Conservation (phyloP, 2,888 invertebrate species). For the Orthosia cruda region DNA sequence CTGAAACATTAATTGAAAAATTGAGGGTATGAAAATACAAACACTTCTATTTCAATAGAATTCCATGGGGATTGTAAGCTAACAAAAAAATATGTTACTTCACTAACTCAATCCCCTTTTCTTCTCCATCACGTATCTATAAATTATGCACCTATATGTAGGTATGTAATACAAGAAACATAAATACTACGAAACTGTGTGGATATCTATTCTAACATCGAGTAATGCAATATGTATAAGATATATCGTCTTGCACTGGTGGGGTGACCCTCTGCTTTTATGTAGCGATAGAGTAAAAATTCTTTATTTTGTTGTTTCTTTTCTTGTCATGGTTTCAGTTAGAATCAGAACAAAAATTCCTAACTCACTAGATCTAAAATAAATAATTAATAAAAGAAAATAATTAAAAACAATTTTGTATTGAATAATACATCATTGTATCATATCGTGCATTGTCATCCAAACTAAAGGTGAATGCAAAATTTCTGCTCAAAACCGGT, state of each 20-base stretch:
- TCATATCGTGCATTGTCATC: too few relatives aligned
- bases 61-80: not conserved
- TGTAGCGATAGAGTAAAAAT: slow-evolving; percentile 31
- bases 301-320: not conserved
- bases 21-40: not conserved
- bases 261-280: slow-evolving; percentile 23
- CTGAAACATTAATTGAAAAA: not conserved
- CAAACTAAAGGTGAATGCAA: too few relatives aligned
- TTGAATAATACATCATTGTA: too few relatives aligned
- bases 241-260: slow-evolving; percentile 32
- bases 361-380: too few relatives aligned
- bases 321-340: too few relatives aligned
- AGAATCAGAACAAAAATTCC: too few relatives aligned
- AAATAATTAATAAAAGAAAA: too few relatives aligned
- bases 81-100: slow-evolving; percentile 7
- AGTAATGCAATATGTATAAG: slow-evolving; percentile 54
- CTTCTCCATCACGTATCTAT: slow-evolving; percentile 1
- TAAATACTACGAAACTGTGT: slow-evolving; percentile 1
- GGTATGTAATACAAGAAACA: slow-evolving; percentile 8
- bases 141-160: slow-evolving; percentile 2
- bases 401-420: too few relatives aligned
- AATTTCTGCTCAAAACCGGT: too few relatives aligned
- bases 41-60: not conserved
- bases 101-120: not conserved
- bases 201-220: slow-evolving; percentile 27